Base-by-base conservation (phyloP, 2,888 invertebrate species). In the Tenthredo amoena region DNA sequence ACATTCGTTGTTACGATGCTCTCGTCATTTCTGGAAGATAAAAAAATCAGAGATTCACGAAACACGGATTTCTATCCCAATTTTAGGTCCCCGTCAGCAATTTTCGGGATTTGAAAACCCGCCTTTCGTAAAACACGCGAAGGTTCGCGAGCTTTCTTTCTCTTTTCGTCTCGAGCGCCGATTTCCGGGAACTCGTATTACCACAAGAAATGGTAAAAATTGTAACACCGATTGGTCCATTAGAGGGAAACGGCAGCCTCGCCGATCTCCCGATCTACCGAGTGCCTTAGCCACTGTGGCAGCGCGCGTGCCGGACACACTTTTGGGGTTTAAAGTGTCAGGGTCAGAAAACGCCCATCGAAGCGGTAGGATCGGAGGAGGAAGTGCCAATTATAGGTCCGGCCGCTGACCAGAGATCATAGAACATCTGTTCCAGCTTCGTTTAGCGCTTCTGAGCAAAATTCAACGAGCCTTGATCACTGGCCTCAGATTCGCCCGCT, bases 241-340 rank as follows among this genome's bases (percentile, higher is more conserved):
- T 55, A 55, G 77, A 37, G 50, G n/a, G 55, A 50, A 77, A 77
- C 47, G 34, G 77, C 43, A 74, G 43, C 74, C 40, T 43, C 74
- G 26, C 40, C 21, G 40, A 74, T 43, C 74, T 74, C 2, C 74
- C 40, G 43, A 74, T 74, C 74, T 43, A 43, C 74, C 74, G 21
- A 26, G 9, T 18, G 18, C 47, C 31, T 31, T 77, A 68, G 76
- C 55, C 55, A 85, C 85, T 81, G 43, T 72, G 83, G 86, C 89
- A 89, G 89, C 89, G 89, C 89, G 89, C 89, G 89, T 89, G 89
- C 89, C 89, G 85, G 86, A 86, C 86, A 86, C 87, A 85, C 87
- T 87, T 87, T 87, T 86, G 84, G 72, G 58, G 84, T 87, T 85
- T 87, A 88, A 88, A 84, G 81, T 81, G 81, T 81, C 81, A 58